Base-by-base conservation (phyloP, 2,797 vertebrate genomes). In the Melanotaenia pygmaea region DNA sequence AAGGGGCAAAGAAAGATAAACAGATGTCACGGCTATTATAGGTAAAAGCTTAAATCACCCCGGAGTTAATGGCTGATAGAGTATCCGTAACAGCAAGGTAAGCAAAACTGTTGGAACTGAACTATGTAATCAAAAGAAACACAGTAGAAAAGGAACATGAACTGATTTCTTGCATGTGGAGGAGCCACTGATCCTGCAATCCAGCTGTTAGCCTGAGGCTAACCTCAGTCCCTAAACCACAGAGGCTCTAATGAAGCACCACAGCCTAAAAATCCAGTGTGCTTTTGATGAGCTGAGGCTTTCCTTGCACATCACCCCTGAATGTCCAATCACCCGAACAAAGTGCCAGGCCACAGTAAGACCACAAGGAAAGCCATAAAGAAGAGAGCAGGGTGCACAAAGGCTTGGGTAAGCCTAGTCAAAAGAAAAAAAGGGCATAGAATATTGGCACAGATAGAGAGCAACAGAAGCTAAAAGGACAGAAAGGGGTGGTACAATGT, bases 301-400 rank as follows among this genome's bases (percentile, higher is more conserved):
- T 90, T 86, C 82, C 66, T 80, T 86, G 85, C 86, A 88, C 81
- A 90, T 91, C 84, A 86, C 76, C 81, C 73, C 82, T 71, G 79
- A 88, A 79, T 80, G 80, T 81, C 82, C 86, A 90, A 92, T 91
- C 90, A 89, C 77, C 82, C 65, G 8, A 76, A 87, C 72, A 59
- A 75, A 81, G 77, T 74, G 84, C 89, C 89, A 93, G 80, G 88
- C 90, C 86, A 77, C 84, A 86, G 69, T 50, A 20, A 77, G 66
- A 79, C 91, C 88, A 80, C 79, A 26, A 69, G 40, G 69, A 65
- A 65, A 82, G 67, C 81, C 81, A 45, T 43, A 37, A 70, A 76
- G 70, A 62, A 50, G n/a, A 43, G 50, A 3, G 40, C 40, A 32
- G 37, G 8, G 20, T 26, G 7, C 3, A 56, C n/a, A 70, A 87